Evolutionary conservation across 2,888 invertebrate genomes (phyloP).

Genomic region (Drosophila melanocephala): DNA sequence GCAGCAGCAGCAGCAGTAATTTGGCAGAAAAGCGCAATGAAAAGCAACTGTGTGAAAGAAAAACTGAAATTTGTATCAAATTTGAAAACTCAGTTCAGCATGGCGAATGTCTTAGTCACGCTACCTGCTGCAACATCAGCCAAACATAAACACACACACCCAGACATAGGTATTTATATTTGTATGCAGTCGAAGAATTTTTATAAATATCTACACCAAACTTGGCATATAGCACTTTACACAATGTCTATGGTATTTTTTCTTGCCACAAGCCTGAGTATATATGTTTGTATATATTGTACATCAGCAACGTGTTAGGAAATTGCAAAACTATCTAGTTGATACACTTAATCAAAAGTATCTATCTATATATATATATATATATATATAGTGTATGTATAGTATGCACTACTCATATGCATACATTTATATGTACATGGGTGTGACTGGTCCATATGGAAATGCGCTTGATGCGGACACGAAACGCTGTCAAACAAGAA

Average conservation of each 20-base stretch:
- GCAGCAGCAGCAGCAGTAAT: constrained; percentile 50
- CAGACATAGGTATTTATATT: constrained; percentile 25
- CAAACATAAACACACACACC: constrained; percentile 21
- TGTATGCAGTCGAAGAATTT: constrained; percentile 44
- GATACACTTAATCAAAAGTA: constrained; percentile 17
- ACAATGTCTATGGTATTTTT: constrained; percentile 19
- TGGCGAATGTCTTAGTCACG: constrained; percentile 78
- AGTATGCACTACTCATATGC: not conserved
- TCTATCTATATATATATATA: not conserved
- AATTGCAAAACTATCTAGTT: constrained; percentile 16
- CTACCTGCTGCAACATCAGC: constrained; percentile 63
- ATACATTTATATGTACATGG: not conserved
- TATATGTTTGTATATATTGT: not conserved
- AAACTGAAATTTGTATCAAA: constrained; percentile 75
- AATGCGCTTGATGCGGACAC: constrained; percentile 19
- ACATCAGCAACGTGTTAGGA: not conserved
- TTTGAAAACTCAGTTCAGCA: constrained; percentile 74
- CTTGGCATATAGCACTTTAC: constrained; percentile 22
- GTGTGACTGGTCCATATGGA: constrained; percentile 8
- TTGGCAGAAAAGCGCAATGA: constrained; percentile 49
- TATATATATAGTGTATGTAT: not conserved
- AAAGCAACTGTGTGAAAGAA: constrained; percentile 44
- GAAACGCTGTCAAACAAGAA: constrained; percentile 21
- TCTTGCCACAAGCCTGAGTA: not conserved
- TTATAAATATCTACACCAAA: constrained; percentile 46